Base-by-base conservation (phyloP, 2,113 vertebrate species). In the Elaphurus davidianus region DNA sequence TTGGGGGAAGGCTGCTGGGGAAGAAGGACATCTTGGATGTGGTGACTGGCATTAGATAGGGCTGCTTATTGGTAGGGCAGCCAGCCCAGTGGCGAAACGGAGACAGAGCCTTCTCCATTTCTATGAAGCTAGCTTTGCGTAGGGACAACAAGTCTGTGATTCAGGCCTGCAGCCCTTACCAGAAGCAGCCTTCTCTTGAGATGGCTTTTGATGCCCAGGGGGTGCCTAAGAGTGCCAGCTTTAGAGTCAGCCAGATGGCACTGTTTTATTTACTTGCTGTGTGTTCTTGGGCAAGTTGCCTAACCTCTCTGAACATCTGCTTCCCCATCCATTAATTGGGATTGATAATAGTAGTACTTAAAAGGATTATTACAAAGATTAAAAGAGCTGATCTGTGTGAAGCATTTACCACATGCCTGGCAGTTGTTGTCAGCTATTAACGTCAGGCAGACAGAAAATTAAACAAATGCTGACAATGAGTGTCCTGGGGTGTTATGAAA, bases 261-360 rank as follows among this genome's bases (percentile, higher is more conserved):
- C 33, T 43, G 30, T 64, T 27, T 88, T 36, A 15, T 93, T 90
- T 74, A n/a, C 83, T 87, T 94, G 83, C 90, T 97, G 67, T 96
- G 90, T 90, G 62, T 87, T 82, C 94, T 84, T 54, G 57, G 83
- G 94, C 40, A 81, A 92, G 50, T 87, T 91, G 87, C 90, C 91
- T 90, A 86, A 86, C 92, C 71, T 92, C 87, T 98, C 94, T 95
- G 97, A 84, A 92, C 30, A 79, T 74, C 86, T 57, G 62, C 87
- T 87, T 95, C 71, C 67, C 91, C 71, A 13, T 67, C 50, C 54
- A 17, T 90, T 64, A 85, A 71, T 78, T 55, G 43, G 78, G 81
- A 62, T 57, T 82, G 83, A 45, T 93, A 52, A 96, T 64, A 78
- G 91, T 47, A 60, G 47, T 50, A 17, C 55, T 85, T 91, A 62